Base-by-base conservation (phyloP, 92 coral and sea anemone genomes). In the Actinernus sp. region DNA sequence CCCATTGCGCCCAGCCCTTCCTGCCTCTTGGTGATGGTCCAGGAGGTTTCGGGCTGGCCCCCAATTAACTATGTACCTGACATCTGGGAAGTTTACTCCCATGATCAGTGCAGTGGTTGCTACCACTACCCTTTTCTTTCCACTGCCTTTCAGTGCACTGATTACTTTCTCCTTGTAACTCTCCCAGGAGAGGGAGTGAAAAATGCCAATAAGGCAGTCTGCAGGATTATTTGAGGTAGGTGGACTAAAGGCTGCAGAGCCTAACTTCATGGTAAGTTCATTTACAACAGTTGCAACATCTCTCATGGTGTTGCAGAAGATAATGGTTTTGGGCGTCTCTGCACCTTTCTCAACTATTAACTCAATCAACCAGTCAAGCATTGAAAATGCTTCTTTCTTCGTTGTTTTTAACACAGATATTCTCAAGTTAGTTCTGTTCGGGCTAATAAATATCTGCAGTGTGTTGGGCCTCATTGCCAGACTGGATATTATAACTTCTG, bases 371-470 rank as follows among this genome's bases (percentile, higher is more conserved):
- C 81, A 74, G 37, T 62, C 39, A 24, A 74, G 61, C n/a, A 62
- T 45, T 26, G 41, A 18, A 28, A 39, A 38, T 23, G 39, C 18
- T n/a, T 24, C 45, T 26, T 74, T 53, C 58, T 63, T 74, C 11
- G 36, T 50, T 8, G 61, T 46, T 52, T 49, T 52, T 11, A 25
- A 4, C 9, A 74, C 60, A 34, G 61, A 17, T 2, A 74, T 61
- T 12, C 65, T 9, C 2, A 74, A 44, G 54, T 63, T 74, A 29
- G 20, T 17, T 24, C 81, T 31, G 29, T 74, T 74, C 11, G 81
- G 81, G 37, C 81, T 74, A 13, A 74, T 61, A 29, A 63, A 74
- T 31, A 74, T 63, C 50, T 59, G 7, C 11, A 49, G 17, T 7
- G 63, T 32, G 5, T 25, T 27, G 21, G 31, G 44, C 23, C 49